These are phyloP conservation scores for Saccopteryx bilineata DNA, from an alignment of 2,113 vertebrate genomes.

Conservation along the genomic window DNA sequence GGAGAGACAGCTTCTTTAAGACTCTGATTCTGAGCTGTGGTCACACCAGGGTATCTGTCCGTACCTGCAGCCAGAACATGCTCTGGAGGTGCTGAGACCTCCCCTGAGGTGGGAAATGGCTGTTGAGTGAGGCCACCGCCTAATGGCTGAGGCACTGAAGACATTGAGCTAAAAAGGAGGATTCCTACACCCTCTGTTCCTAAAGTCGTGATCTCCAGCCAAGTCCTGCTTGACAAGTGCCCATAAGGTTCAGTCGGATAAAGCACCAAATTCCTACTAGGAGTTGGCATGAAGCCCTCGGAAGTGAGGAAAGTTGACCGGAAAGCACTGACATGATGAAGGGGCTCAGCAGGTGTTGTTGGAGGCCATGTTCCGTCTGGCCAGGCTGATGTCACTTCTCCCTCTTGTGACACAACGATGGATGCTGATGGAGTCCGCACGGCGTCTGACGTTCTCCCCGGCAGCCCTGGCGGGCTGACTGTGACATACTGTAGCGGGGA, in stretches of 20 bases:
- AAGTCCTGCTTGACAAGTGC: constrained; percentile 76
- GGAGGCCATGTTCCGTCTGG: neutral
- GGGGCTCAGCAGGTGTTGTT: neutral
- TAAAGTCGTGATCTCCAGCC: neutral
- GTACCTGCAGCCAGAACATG: neutral
- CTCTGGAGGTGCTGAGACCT: constrained; percentile 10
- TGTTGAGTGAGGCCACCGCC: constrained; percentile 8
- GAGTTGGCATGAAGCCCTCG: constrained; percentile 63
- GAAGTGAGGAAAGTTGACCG: constrained; percentile 68
- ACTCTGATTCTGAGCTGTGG: neutral
- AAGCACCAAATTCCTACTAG: constrained; percentile 77
- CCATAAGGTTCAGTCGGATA: constrained; percentile 70
- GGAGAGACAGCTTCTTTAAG: constrained; percentile 22
- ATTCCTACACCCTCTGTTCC: neutral
- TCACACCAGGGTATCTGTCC: neutral
- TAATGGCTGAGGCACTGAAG: neutral
- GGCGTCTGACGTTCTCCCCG: constrained; percentile 68
- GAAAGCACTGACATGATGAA: neutral
- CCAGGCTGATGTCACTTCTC: constrained; percentile 67
- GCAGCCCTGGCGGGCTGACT: constrained; percentile 71
- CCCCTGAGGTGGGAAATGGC: neutral
- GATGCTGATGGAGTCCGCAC: constrained; percentile 78
- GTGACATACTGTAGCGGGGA: constrained; percentile 67
- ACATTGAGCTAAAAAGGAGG: neutral
- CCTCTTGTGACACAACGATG: constrained; percentile 42